These are phyloP conservation scores for Cheirogaleus major DNA, from an alignment of 2,797 vertebrate species.

Conservation along the genomic window DNA sequence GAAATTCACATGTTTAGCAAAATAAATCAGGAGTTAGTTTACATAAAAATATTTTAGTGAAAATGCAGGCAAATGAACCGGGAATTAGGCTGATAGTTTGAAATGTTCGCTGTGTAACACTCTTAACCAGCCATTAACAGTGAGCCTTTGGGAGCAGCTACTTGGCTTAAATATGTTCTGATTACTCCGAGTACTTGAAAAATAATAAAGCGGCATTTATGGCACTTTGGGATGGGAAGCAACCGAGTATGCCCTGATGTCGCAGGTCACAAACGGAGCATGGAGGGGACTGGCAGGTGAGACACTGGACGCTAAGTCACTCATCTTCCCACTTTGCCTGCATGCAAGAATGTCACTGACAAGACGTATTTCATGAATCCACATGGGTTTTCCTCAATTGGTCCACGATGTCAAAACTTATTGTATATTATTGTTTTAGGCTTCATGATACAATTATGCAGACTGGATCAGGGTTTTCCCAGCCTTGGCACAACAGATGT, in stretches of 20 bases:
- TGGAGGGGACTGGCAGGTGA: neutral
- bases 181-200: neutral
- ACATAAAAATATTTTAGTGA: neutral
- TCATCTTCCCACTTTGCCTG: neutral
- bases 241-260: accelerated
- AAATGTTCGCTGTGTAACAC: neutral
- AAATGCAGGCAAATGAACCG: neutral
- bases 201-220: neutral
- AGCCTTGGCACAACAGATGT: accelerated
- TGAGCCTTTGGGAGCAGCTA: neutral
- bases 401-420: neutral
- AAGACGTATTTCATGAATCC: neutral
- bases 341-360: neutral
- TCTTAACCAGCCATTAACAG: neutral
- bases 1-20: neutral
- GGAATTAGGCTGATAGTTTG: neutral
- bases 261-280: neutral
- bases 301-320: too few relatives aligned
- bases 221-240: neutral
- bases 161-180: neutral
- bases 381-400: neutral
- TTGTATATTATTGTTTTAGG: neutral
- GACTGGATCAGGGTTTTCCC: neutral
- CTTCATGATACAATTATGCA: neutral
- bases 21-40: neutral